Evolutionary conservation across 2,113 vertebrate genomes (phyloP), one percentile per base, ranked within the genome.

Genomic region (Lophura nycthemera): DNA sequence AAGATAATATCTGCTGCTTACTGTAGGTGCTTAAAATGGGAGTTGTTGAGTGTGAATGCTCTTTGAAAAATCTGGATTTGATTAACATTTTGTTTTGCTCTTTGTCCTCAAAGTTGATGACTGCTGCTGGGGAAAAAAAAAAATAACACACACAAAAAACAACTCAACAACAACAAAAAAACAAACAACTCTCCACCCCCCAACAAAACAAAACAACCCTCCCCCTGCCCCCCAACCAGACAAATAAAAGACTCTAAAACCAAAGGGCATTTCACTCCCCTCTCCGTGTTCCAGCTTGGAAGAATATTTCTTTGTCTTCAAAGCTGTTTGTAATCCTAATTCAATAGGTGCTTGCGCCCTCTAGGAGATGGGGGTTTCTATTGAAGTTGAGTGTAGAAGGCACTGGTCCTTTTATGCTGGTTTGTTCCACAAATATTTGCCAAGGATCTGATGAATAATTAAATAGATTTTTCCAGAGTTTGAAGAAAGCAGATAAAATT

Each of bases 51-150:
- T 93, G 87, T 75, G 88, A 87, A 89, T 64, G 69, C 93, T 78
- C 88, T 95, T 94, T 82, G 69, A 95, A 91, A 96, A 95, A 92
- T 95, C 90, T 96, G 96, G 91, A 63, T 86, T 93, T 95, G 83
- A 96, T 96, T 96, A 94, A 90, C 90, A 83, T 84, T 96, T 92
- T 97, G 85, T 95, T 95, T 95, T 96, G 90, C 83, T 96, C 90
- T 93, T 90, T 96, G 83, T 93, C 94, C 92, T 96, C 69, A 85
- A 93, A 94, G 93, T 54, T 86, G 95, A 80, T 95, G 89, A 95
- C 85, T 91, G 79, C 80, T 92, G 57, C 85, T 95, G 89, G 85
- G 91, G 94, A 92, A 7, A 40, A 40, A 64, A 19, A 38, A 63
- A 63, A 17, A 27, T 8, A 56, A 19, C 30, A 45, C 38, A 38